phyloP scores from a whole-genome alignment of 53 echinoderm and acorn worm genomes.

The Henricia sp. region DNA sequence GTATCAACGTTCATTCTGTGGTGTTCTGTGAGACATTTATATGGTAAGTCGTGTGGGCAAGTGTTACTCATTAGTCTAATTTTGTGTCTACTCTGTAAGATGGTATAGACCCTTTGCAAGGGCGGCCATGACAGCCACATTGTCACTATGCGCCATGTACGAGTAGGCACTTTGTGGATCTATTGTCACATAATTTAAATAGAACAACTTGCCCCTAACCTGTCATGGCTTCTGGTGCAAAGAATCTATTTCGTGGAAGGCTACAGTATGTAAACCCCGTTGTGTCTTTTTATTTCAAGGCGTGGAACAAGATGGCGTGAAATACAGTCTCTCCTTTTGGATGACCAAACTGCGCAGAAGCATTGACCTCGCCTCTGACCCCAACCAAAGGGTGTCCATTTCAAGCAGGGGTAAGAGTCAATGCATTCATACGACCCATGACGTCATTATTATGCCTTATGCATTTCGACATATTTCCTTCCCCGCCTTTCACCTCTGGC shows the following conservation, averaged over 20 bases:
- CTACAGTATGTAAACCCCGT: background rate
- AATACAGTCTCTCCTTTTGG: background rate
- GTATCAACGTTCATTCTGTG: constrained; percentile 30
- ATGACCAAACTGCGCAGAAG: constrained; percentile 32
- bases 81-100: no score
- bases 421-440: background rate
- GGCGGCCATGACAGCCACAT: no score
- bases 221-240: background rate
- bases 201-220: no score
- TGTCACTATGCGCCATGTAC: background rate
- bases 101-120: no score
- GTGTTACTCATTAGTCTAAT: background rate
- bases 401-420: constrained; percentile 8
- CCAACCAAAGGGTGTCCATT: constrained; percentile 26
- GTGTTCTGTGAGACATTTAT: constrained; percentile 23
- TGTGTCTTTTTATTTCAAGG: background rate
- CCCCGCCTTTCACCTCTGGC: no score
- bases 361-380: constrained; percentile 34
- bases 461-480: no score
- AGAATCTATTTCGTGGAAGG: background rate
- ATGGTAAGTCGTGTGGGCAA: constrained; percentile 8
- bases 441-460: background rate
- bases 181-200: background rate
- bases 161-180: background rate
- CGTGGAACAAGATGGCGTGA: constrained; percentile 8